Percentiles rank a stretch among this genome's conserved stretches.
Evolutionary conservation across 2,113 vertebrate species (phyloP).

Genomic region (Eretmochelys imbricata): DNA sequence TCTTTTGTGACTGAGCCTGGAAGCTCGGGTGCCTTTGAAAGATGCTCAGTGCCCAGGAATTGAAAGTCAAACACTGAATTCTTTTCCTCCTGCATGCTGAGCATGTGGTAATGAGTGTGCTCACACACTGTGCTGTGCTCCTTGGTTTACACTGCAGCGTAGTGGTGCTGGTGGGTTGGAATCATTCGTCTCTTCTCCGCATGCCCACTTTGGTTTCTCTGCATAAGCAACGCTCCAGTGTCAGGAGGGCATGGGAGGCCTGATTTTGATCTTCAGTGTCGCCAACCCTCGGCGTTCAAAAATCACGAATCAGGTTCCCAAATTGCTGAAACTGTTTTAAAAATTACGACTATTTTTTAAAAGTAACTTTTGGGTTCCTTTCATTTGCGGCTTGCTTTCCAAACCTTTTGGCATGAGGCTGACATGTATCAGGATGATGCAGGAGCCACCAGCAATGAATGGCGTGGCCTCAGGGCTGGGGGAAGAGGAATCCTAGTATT

Average conservation of each 20-base stretch:
- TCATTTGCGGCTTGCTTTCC: neutral
- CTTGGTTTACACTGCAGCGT: neutral
- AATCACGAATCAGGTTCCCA: fast-evolving
- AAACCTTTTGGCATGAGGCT: neutral
- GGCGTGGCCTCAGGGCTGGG: too few species aligned
- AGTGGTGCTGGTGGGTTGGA: neutral
- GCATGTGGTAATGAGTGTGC: neutral
- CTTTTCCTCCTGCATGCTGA: fast-evolving
- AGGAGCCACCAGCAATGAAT: too few species aligned
- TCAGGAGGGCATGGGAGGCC: neutral
- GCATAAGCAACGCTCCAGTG: too few species aligned
- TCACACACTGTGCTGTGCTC: neutral
- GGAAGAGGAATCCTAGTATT: neutral
- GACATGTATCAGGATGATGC: too few species aligned
- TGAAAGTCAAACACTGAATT: neutral
- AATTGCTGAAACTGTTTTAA: fast-evolving
- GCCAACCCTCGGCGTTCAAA: neutral
- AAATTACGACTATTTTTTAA: neutral
- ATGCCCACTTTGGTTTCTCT: neutral
- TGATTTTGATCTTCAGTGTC: neutral
- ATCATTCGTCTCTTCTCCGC: neutral
- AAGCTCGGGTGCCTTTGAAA: neutral
- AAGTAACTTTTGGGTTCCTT: neutral
- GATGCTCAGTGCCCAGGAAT: neutral
- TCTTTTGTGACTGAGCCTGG: neutral